Conservation (phyloP, 2,113 vertebrate genomes). For the Athene noctua region DNA sequence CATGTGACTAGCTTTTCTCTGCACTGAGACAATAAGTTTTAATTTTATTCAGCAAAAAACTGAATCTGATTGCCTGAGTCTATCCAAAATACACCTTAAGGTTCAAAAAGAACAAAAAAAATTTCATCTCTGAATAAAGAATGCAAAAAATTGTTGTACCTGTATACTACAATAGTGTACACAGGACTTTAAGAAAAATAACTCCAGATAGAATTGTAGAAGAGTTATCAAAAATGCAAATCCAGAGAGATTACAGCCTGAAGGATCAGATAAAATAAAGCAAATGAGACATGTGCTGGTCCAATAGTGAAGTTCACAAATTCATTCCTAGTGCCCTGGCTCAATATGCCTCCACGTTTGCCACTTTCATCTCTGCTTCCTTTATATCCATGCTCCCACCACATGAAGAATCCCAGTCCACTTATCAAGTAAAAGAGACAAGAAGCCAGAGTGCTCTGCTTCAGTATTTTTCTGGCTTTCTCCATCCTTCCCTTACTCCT, state of each 20-base stretch:
- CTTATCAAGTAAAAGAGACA: neutral
- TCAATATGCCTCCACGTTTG: rapidly evolving
- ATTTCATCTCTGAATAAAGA: neutral
- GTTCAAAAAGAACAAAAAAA: neutral
- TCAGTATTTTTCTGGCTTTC: neutral
- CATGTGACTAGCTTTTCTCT: neutral
- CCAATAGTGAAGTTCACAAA: neutral
- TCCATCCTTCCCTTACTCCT: neutral
- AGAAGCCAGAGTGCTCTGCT: neutral
- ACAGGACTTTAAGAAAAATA: neutral
- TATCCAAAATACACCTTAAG: neutral
- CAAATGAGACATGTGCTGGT: neutral
- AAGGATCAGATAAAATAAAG: neutral
- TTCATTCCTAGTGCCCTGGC: neutral
- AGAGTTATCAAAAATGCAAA: neutral
- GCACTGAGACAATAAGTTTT: neutral
- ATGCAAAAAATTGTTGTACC: neutral
- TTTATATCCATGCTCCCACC: neutral
- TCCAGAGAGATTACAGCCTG: neutral
- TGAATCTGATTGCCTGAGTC: neutral
- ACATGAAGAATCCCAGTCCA: neutral
- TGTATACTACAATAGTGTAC: neutral
- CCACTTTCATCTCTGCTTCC: neutral
- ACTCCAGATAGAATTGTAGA: neutral
- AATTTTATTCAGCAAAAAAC: neutral